Conservation (phyloP, 2,888 invertebrate species). For the Thera obeliscata region DNA sequence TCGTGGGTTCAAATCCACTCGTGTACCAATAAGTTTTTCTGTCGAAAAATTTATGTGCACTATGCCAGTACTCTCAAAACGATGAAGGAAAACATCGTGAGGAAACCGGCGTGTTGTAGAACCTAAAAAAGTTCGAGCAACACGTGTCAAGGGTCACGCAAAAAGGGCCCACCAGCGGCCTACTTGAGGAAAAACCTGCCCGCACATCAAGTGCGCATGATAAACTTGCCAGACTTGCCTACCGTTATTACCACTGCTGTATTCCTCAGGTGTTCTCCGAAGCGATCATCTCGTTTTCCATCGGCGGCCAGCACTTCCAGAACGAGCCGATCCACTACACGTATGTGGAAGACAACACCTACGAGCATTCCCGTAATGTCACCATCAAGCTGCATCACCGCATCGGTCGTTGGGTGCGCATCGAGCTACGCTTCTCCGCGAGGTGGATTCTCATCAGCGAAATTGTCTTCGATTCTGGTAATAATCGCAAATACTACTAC, state of each 20-base stretch:
- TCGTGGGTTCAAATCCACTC: too few relatives aligned
- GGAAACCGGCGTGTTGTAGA: too few relatives aligned
- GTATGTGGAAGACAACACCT: slow-evolving; percentile 90
- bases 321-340: slow-evolving; percentile 90
- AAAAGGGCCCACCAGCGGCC: too few relatives aligned
- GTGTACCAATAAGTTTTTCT: too few relatives aligned
- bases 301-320: slow-evolving; percentile 91
- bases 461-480: slow-evolving; percentile 92
- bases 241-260: not conserved
- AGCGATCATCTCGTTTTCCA: slow-evolving; percentile 91
- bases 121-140: too few relatives aligned
- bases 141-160: too few relatives aligned
- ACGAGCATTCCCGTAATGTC: slow-evolving; percentile 92
- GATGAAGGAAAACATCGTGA: too few relatives aligned
- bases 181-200: too few relatives aligned
- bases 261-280: slow-evolving; percentile 90
- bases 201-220: too few relatives aligned
- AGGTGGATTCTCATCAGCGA: slow-evolving; percentile 96
- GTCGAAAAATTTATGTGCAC: too few relatives aligned
- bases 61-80: too few relatives aligned
- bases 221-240: too few relatives aligned
- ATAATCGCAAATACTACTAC: slow-evolving; percentile 40
- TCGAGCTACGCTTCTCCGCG: slow-evolving; percentile 90
- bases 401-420: slow-evolving; percentile 91
- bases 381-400: slow-evolving; percentile 92